These are phyloP conservation scores for Nycteola revayana DNA, from an alignment of 2,888 invertebrate genomes.

Conservation along the genomic window DNA sequence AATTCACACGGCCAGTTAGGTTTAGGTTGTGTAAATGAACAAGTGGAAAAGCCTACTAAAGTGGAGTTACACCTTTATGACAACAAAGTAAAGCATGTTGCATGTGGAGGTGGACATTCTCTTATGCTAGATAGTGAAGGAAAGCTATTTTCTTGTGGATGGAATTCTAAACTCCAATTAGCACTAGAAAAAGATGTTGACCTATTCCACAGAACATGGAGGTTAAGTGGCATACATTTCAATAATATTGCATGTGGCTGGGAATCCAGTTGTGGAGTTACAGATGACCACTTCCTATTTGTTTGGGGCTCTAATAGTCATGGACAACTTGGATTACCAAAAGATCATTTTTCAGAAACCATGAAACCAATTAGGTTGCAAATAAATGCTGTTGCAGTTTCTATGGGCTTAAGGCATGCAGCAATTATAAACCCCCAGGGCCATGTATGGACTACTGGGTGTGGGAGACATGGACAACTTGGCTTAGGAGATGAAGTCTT, in stretches of 20 bases:
- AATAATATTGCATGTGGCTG: slow-evolving; percentile 88
- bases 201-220: slow-evolving; percentile 83
- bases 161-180: slow-evolving; percentile 89
- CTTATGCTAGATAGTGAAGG: slow-evolving; percentile 85
- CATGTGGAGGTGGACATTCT: slow-evolving; percentile 90
- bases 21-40: slow-evolving; percentile 85
- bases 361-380: slow-evolving; percentile 62
- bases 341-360: slow-evolving; percentile 62
- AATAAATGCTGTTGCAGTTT: slow-evolving; percentile 79
- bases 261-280: slow-evolving; percentile 90
- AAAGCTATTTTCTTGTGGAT: slow-evolving; percentile 88
- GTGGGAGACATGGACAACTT: slow-evolving; percentile 86
- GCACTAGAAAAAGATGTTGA: slow-evolving; percentile 79
- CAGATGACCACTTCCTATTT: slow-evolving; percentile 85
- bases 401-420: slow-evolving; percentile 87
- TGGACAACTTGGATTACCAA: slow-evolving; percentile 87
- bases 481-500: slow-evolving; percentile 75
- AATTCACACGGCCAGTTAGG: slow-evolving; percentile 93
- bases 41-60: slow-evolving; percentile 82
- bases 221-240: slow-evolving; percentile 78
- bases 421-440: slow-evolving; percentile 84
- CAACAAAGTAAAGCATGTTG: slow-evolving; percentile 82
- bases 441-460: slow-evolving; percentile 84
- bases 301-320: slow-evolving; percentile 93
- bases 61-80: slow-evolving; percentile 61